Base-by-base conservation (phyloP, 2,113 vertebrate species). In the Cynocephalus volans region DNA sequence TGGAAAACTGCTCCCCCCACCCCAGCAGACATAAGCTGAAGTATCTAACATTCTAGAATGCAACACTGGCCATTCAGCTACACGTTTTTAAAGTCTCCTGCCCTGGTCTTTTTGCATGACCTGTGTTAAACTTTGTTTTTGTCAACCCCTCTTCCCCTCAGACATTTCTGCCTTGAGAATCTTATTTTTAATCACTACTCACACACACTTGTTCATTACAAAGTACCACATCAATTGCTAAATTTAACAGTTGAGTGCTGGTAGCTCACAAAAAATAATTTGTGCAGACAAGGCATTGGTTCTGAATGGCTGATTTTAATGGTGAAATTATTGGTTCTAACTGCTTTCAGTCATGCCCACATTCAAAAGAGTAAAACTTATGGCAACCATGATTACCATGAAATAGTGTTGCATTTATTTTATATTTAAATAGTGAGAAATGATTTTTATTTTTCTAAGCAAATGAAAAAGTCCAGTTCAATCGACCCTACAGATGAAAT, bases 291-390 rank as follows among this genome's bases (percentile, higher is more conserved):
- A 79, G 24, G 50, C 23, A 82, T 0, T 93, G n/a, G 36, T 75
- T 95, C 73, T 56, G 33, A 95, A 92, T 26, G n/a, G 58, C 31
- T 70, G 56, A 83, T 75, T 96, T 95, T 54, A 96, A 95, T 77
- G 70, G 70, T 56, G 36, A 77, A 41, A n/a, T 17, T n/a, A 56
- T 12, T 50, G 52, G n/a, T 90, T 83, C 31, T 81, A 72, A 82
- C 69, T 87, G 36, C 52, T 64, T 92, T 79, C 52, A 50, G 24
- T 60, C 24, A 14, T 7, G 14, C 4, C 31, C 67, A 58, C 26
- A 50, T 85, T 93, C 6, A 50, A 69, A 62, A 88, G 45, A 64
- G 31, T 69, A 83, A 50, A 93, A 72, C 21, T 60, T 60, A 70
- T 3, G 10, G 60, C 17, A 83, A 92, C 65, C 21, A 73, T 3